A percentile compares a stretch with the other conserved stretches of the same genome.
Conservation (phyloP, 1,140 invertebrate genomes). For the Drosophila dunni region DNA sequence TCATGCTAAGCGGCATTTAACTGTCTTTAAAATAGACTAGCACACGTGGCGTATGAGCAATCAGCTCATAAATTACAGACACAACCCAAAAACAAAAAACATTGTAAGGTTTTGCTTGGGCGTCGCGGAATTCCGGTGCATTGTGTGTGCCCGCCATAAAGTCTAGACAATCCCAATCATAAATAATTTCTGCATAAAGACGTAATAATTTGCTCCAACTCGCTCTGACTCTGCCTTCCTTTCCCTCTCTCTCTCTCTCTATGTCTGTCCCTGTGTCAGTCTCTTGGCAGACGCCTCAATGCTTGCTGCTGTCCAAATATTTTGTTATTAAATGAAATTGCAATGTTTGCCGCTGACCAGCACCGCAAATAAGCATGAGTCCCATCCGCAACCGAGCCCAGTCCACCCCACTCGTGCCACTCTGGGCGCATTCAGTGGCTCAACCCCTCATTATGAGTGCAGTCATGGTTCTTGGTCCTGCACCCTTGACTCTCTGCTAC, state of each 20-base stretch:
- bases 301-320: constrained; percentile 63
- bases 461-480: constrained; percentile 18
- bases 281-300: constrained; percentile 1
- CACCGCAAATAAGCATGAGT: constrained; percentile 34
- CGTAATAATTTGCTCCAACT: constrained; percentile 68
- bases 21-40: constrained; percentile 23
- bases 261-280: background rate
- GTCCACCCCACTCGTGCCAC: background rate
- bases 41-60: constrained; percentile 74
- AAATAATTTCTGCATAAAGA: constrained; percentile 82
- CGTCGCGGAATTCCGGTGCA: constrained; percentile 77
- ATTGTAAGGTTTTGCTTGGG: constrained; percentile 52
- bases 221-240: constrained; percentile 2
- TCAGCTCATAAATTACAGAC: constrained; percentile 65
- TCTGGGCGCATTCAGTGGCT: constrained; percentile 28
- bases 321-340: constrained; percentile 83
- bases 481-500: background rate
- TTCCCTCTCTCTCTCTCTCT: background rate
- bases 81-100: constrained; percentile 5
- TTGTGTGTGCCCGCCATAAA: constrained; percentile 68
- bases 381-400: background rate
- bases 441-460: constrained; percentile 69
- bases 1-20: constrained; percentile 33
- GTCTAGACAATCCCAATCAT: constrained; percentile 82
- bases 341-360: constrained; percentile 76